These are phyloP conservation scores for Sycophila texana DNA, from an alignment of 2,888 invertebrate genomes.

Conservation along the genomic window DNA sequence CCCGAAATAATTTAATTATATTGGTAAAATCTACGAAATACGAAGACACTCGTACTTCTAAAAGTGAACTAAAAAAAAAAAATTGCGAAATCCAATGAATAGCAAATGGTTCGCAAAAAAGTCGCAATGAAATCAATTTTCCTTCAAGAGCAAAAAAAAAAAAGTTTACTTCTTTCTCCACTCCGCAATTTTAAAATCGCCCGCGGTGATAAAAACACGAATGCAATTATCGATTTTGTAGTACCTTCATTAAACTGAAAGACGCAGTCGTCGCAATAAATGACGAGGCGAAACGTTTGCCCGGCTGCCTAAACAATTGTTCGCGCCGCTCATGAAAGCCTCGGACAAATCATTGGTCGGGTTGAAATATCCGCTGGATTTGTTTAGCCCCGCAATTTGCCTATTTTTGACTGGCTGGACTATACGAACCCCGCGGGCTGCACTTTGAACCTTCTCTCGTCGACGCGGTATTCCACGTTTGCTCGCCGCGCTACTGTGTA, in stretches of 20 bases:
- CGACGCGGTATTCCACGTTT: background rate
- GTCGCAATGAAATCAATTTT: constrained; percentile 1
- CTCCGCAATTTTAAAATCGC: background rate
- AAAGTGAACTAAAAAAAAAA: background rate
- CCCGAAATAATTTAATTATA: background rate
- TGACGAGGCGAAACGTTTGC: background rate
- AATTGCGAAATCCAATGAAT: background rate
- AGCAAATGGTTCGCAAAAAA: background rate
- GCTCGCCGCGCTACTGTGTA: too few species aligned
- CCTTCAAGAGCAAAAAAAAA: background rate
- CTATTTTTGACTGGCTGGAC: constrained; percentile 25
- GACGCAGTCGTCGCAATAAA: background rate
- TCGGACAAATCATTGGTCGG: constrained; percentile 13
- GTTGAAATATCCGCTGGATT: constrained; percentile 1
- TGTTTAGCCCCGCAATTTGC: constrained; percentile 20
- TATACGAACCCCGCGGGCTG: background rate
- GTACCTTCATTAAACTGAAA: background rate
- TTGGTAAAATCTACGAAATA: too few species aligned
- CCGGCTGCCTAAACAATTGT: background rate
- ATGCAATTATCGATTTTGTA: background rate
- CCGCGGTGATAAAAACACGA: background rate
- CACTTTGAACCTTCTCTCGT: background rate
- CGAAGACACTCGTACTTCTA: too few species aligned
- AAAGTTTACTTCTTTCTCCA: background rate
- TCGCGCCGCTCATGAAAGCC: background rate